A percentile compares a stretch with the other conserved stretches of the same genome.
Conservation (phyloP, 2,113 vertebrate species). For the Nothocercus nigrocapillus region DNA sequence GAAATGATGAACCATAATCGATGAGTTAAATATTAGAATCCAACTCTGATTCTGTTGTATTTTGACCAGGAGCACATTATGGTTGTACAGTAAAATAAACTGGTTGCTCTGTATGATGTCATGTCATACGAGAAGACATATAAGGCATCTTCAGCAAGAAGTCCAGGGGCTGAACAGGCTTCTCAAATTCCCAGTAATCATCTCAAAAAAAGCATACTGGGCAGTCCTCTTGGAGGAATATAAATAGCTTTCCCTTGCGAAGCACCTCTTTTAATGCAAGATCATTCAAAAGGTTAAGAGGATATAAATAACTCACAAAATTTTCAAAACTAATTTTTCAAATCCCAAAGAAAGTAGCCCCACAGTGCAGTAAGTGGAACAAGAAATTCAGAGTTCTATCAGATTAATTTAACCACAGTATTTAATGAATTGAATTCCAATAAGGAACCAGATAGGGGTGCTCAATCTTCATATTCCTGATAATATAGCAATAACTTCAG, state of each 20-base stretch:
- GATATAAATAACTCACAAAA: not conserved
- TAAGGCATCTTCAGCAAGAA: not conserved
- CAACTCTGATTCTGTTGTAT: not conserved
- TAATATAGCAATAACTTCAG: not conserved
- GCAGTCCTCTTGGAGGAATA: not conserved
- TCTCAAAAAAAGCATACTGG: not conserved
- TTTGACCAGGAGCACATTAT: not conserved
- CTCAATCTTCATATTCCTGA: not conserved
- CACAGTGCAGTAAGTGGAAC: not conserved
- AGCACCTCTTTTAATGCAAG: not conserved
- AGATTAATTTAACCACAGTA: not conserved
- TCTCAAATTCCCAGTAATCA: not conserved
- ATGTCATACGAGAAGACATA: not conserved
- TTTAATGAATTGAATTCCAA: not conserved
- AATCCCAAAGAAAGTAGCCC: not conserved
- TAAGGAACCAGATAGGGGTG: not conserved
- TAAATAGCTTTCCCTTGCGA: not conserved
- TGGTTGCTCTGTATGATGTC: not conserved
- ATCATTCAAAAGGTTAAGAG: not conserved
- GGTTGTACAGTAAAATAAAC: constrained; percentile 3
- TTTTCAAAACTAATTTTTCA: not conserved
- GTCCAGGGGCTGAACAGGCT: not conserved
- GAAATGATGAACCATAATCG: not conserved
- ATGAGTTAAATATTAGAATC: not conserved
- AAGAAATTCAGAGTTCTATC: not conserved